These are phyloP conservation scores for Oscheius sp. DNA, from an alignment of 2,888 invertebrate species.

Conservation along the genomic window DNA sequence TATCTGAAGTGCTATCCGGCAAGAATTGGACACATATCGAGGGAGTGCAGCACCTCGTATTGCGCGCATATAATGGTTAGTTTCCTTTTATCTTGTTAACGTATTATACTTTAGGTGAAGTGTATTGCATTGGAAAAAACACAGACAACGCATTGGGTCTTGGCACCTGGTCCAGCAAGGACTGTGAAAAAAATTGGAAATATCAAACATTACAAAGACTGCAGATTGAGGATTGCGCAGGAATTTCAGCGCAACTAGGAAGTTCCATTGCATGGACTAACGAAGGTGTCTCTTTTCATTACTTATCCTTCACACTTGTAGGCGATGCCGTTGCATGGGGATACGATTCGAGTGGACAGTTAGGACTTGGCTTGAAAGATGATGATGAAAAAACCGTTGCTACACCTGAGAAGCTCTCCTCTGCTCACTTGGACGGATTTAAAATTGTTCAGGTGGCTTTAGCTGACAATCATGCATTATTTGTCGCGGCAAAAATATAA, in stretches of 20 bases:
- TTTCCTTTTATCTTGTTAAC: too few relatives aligned
- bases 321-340: conserved; percentile 61
- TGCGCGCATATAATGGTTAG: conserved; percentile 50
- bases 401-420: conserved; percentile 57
- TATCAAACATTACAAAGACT: conserved; percentile 60
- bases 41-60: conserved; percentile 81
- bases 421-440: conserved; percentile 64
- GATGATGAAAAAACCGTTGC: conserved; percentile 65
- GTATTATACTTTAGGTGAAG: conserved; percentile 54
- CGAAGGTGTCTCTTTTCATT: conserved; percentile 72
- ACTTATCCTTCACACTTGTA: neutral
- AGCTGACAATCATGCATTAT: conserved; percentile 65
- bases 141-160: conserved; percentile 67
- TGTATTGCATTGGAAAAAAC: conserved; percentile 67
- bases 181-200: conserved; percentile 65
- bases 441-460: conserved; percentile 60
- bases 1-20: conserved; percentile 70
- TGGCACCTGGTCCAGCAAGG: conserved; percentile 66
- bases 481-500: conserved; percentile 57
- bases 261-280: conserved; percentile 83
- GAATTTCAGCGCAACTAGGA: conserved; percentile 64
- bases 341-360: conserved; percentile 66
- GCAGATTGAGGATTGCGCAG: conserved; percentile 52
- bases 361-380: conserved; percentile 66
- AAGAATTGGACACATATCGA: conserved; percentile 78